phyloP scores from a whole-genome alignment of 2,113 vertebrate genomes.

The Nicator chloris region DNA sequence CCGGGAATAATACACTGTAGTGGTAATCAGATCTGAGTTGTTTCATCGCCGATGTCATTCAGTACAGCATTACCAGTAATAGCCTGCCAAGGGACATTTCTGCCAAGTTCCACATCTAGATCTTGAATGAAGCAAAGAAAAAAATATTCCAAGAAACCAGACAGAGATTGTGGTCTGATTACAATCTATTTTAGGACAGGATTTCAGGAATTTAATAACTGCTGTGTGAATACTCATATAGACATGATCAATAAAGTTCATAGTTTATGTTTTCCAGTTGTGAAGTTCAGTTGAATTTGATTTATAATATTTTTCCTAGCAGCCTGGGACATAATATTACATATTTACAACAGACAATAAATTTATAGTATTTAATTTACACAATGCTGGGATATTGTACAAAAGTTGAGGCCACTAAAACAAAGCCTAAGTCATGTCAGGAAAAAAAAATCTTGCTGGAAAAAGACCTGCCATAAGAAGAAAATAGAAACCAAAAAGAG shows the following conservation, averaged over 20 bases:
- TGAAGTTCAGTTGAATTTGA: not conserved
- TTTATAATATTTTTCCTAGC: not conserved
- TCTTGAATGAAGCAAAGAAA: not conserved
- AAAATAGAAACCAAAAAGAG: not conserved
- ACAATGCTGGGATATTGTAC: not conserved
- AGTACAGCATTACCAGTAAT: not conserved
- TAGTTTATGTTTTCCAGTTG: not conserved
- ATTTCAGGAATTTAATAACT: conserved; percentile 1
- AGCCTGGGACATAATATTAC: not conserved
- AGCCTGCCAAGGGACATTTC: not conserved
- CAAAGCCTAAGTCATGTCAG: not conserved
- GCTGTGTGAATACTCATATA: not conserved
- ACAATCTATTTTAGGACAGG: not conserved
- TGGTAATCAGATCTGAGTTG: not conserved
- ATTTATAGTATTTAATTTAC: not conserved
- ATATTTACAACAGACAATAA: not conserved
- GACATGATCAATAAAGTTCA: not conserved
- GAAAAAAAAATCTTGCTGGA: not conserved
- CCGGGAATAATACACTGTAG: not conserved
- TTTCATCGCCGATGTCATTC: not conserved
- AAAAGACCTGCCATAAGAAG: not conserved
- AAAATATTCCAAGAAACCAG: not conserved
- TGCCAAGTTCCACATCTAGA: not conserved
- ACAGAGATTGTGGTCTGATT: not conserved
- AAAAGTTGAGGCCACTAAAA: not conserved